Percentiles rank a stretch among this genome's conserved stretches.
These are phyloP conservation scores for Aphidius gifuensis DNA, from an alignment of 1,140 invertebrate species.

Conservation along the genomic window DNA sequence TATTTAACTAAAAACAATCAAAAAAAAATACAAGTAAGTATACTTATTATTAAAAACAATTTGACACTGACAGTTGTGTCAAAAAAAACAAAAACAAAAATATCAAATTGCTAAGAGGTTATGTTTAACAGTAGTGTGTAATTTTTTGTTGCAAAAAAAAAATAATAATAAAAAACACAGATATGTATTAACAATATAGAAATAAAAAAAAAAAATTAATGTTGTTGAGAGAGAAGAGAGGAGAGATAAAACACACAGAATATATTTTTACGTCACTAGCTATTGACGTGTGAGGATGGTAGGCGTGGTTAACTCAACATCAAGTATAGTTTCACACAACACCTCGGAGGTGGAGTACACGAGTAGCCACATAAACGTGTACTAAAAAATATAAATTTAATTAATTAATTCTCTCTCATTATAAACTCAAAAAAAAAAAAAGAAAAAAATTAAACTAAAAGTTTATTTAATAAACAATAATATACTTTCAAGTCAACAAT, in stretches of 20 bases:
- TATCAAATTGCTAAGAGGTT: background rate
- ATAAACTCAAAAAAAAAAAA: slow-evolving; percentile 5
- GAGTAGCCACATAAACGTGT: background rate
- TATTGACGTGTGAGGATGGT: slow-evolving; percentile 34
- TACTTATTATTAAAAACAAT: too few species aligned
- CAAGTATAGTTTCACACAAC: slow-evolving; percentile 7
- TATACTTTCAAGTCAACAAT: too few species aligned
- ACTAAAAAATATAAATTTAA: background rate
- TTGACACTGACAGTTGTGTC: too few species aligned
- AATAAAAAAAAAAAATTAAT: slow-evolving; percentile 10
- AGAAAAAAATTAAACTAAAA: background rate
- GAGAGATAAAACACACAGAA: background rate
- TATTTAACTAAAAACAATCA: too few species aligned
- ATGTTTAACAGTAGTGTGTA: background rate
- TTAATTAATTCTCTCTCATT: background rate
- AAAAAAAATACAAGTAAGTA: too few species aligned
- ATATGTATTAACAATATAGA: background rate
- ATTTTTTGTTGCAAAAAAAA: background rate
- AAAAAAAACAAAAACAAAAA: too few species aligned
- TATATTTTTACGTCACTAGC: slow-evolving; percentile 29
- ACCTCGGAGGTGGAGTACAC: slow-evolving; percentile 6
- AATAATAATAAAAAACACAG: slow-evolving; percentile 6
- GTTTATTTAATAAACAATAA: background rate
- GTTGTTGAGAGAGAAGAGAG: background rate
- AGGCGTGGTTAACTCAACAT: slow-evolving; percentile 31